Evolutionary conservation across 2,797 vertebrate species (phyloP).

Genomic region (Acestrorhynchus altus): DNA sequence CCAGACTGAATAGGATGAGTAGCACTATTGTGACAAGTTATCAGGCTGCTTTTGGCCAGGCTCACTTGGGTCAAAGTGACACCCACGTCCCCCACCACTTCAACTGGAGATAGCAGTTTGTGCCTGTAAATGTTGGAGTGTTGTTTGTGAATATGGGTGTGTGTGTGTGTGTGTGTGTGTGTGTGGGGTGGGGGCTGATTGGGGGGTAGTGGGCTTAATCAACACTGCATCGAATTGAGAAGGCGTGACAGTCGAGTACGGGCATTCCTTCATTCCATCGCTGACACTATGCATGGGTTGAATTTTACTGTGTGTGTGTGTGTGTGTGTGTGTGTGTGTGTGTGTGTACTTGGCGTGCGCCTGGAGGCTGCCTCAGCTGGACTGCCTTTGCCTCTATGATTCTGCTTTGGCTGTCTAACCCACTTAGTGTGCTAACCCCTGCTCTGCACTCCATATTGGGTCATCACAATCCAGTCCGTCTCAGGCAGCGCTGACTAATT

Average conservation of each 20-base stretch:
- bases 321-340: not conserved
- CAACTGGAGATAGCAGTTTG: not conserved
- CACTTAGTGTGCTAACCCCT: slow-evolving; percentile 16
- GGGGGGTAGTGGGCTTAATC: not conserved
- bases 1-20: slow-evolving; percentile 43
- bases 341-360: not conserved
- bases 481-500: slow-evolving; percentile 34
- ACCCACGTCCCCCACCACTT: not conserved
- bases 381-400: not conserved
- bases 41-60: slow-evolving; percentile 34
- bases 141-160: not conserved
- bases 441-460: slow-evolving; percentile 32
- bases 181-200: too few relatives aligned
- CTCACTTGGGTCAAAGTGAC: not conserved
- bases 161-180: not conserved
- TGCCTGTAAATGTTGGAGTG: not conserved
- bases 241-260: not conserved
- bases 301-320: slow-evolving; percentile 2
- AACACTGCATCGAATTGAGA: not conserved
- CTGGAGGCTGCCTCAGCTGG: not conserved
- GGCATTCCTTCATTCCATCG: slow-evolving; percentile 3
- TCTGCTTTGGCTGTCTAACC: slow-evolving; percentile 10
- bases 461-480: slow-evolving; percentile 5
- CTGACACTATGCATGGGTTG: not conserved
- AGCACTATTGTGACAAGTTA: slow-evolving; percentile 45